phyloP scores from a whole-genome alignment of 1,140 invertebrate genomes.

The Vanessa tameamea region DNA sequence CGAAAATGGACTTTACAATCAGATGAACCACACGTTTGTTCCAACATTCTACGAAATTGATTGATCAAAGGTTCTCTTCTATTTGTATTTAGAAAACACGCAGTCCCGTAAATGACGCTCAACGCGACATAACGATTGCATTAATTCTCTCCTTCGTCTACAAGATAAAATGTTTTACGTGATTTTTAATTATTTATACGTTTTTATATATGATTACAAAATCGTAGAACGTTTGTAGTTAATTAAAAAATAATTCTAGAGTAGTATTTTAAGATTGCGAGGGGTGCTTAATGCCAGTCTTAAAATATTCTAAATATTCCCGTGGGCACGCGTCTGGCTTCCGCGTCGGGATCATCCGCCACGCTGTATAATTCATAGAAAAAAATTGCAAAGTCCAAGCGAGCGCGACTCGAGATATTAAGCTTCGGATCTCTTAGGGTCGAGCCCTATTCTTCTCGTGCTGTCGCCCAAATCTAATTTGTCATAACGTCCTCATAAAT shows the following conservation, averaged over 20 bases:
- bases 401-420: slow-evolving; percentile 14
- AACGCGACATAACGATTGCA: background rate
- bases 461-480: slow-evolving; percentile 23
- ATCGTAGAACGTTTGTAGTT: background rate
- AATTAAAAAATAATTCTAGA: slow-evolving; percentile 15
- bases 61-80: slow-evolving; percentile 9
- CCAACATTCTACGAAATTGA: background rate
- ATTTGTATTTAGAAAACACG: background rate
- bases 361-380: slow-evolving; percentile 21
- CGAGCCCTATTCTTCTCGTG: slow-evolving; percentile 1
- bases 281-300: slow-evolving; percentile 11
- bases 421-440: slow-evolving; percentile 20
- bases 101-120: background rate
- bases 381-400: slow-evolving; percentile 30
- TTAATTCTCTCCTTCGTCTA: background rate
- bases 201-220: no score
- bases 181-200: no score
- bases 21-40: slow-evolving; percentile 1
- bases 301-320: slow-evolving; percentile 25
- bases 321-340: slow-evolving; percentile 7
- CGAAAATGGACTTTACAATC: background rate
- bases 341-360: slow-evolving; percentile 13
- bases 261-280: slow-evolving; percentile 12
- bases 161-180: no score
- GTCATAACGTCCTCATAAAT: slow-evolving; percentile 32